Percentiles rank a stretch among this genome's conserved stretches.
Evolutionary conservation across 2,113 vertebrate species (phyloP).

Genomic region (Atherinomorus stipes): DNA sequence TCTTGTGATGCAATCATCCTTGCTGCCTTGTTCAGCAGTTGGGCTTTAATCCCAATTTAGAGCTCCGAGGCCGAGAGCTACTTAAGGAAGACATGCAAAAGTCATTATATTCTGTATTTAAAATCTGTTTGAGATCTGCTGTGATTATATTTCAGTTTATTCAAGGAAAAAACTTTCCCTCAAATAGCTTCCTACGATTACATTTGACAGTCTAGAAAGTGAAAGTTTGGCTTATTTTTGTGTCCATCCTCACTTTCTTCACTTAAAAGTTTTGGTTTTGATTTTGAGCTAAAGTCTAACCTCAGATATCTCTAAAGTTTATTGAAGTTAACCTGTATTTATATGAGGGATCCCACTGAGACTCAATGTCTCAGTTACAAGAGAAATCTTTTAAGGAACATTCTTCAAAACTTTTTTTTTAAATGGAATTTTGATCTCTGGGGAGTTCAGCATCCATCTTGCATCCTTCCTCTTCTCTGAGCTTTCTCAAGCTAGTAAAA

Average conservation of each 20-base stretch:
- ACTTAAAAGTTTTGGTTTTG: too few species aligned
- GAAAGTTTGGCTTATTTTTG: slow-evolving; percentile 38
- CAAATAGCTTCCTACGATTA: slow-evolving; percentile 68
- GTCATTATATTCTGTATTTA: slow-evolving; percentile 59
- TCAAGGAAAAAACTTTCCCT: slow-evolving; percentile 45
- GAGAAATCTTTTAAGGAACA: too few species aligned
- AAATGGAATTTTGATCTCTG: too few species aligned
- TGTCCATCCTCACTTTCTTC: slow-evolving; percentile 17
- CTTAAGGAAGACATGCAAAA: slow-evolving; percentile 71
- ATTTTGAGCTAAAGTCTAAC: too few species aligned
- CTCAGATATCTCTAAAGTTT: too few species aligned
- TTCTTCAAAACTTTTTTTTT: too few species aligned
- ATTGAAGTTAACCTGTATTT: too few species aligned
- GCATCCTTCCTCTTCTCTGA: too few species aligned
- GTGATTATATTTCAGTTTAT: slow-evolving; percentile 71
- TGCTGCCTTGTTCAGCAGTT: slow-evolving; percentile 64
- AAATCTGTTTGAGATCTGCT: slow-evolving; percentile 61
- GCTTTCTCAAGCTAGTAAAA: too few species aligned
- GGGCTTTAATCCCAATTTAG: slow-evolving; percentile 60
- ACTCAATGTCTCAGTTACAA: too few species aligned
- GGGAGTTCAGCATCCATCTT: too few species aligned
- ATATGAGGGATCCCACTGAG: too few species aligned
- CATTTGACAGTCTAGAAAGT: slow-evolving; percentile 55
- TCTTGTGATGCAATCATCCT: slow-evolving; percentile 74
- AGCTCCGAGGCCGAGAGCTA: slow-evolving; percentile 51